These are phyloP conservation scores for Centrocercus urophasianus DNA, from an alignment of 2,113 vertebrate genomes.

Conservation along the genomic window DNA sequence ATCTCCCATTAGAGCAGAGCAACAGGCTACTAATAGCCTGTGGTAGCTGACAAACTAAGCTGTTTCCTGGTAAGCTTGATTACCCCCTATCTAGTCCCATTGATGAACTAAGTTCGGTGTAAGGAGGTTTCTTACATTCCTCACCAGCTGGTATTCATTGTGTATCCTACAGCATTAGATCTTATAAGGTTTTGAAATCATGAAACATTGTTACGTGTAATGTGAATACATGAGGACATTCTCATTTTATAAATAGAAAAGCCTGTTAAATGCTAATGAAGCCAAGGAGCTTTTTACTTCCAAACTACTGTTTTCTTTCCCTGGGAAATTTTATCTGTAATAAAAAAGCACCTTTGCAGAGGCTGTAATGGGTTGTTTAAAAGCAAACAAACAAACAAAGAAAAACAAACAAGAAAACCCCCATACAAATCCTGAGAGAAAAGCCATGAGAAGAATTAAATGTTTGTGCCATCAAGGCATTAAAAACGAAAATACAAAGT, in stretches of 20 bases:
- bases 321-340: slow-evolving; percentile 16
- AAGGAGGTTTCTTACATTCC: background rate
- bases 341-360: slow-evolving; percentile 13
- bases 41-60: background rate
- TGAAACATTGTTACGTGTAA: background rate
- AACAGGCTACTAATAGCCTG: background rate
- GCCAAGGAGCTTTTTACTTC: background rate
- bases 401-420: background rate
- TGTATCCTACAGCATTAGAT: background rate
- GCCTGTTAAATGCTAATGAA: background rate
- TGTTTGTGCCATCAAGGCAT: background rate
- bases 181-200: slow-evolving; percentile 6
- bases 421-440: background rate
- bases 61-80: background rate
- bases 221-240: background rate
- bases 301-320: background rate
- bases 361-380: slow-evolving; percentile 18
- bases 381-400: background rate
- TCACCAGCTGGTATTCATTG: background rate
- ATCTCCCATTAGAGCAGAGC: background rate
- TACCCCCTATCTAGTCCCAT: background rate
- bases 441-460: background rate
- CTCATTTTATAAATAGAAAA: background rate
- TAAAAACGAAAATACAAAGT: slow-evolving; percentile 54
- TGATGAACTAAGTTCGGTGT: background rate